Conservation (phyloP, 2,113 vertebrate genomes). For the Megaceryle torquata region DNA sequence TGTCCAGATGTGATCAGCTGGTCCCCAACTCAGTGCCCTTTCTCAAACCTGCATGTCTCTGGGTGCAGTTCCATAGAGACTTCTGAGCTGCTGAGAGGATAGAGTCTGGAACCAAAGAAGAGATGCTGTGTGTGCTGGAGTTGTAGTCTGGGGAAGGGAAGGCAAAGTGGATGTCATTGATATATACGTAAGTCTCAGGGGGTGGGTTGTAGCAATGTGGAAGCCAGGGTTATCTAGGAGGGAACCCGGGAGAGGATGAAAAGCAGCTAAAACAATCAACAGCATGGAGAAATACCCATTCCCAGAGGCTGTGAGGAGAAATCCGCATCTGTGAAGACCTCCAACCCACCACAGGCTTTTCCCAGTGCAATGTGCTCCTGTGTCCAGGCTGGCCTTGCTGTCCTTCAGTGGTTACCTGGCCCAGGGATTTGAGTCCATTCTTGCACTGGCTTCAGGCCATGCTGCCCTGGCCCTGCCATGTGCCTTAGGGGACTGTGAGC, state of each 20-base stretch:
- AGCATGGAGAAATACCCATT: not conserved
- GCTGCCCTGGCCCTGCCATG: accelerated
- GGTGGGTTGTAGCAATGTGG: accelerated
- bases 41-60: not conserved
- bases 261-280: not conserved
- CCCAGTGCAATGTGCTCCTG: accelerated
- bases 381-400: not conserved
- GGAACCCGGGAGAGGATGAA: not conserved
- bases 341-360: not conserved
- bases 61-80: not conserved
- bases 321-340: not conserved
- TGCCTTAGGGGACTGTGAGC: not conserved
- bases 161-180: accelerated
- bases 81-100: not conserved
- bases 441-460: not conserved
- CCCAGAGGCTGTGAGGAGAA: not conserved
- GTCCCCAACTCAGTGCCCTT: not conserved
- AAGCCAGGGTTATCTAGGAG: not conserved
- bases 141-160: not conserved
- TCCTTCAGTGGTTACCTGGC: accelerated
- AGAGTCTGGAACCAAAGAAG: not conserved
- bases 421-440: not conserved
- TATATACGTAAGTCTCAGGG: accelerated
- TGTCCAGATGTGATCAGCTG: not conserved
- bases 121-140: not conserved